Evolutionary conservation across 2,797 vertebrate species (phyloP).

Genomic region (Amniataba percoides): DNA sequence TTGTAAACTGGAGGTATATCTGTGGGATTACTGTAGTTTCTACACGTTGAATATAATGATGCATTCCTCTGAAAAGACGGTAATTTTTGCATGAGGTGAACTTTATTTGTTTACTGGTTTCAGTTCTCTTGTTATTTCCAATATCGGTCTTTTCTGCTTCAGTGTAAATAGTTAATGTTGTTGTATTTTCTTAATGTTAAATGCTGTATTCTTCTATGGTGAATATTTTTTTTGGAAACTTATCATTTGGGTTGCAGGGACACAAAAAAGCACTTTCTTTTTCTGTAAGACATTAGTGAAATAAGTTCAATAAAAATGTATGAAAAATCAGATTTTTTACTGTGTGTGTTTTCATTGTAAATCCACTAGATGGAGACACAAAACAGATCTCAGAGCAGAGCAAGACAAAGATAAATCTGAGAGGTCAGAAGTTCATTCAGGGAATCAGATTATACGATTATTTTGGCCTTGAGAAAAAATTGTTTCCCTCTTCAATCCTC

Average conservation of each 20-base stretch:
- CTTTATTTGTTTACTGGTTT: not conserved
- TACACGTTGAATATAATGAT: not conserved
- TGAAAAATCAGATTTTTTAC: not conserved
- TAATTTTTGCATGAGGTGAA: not conserved
- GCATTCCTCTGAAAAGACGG: not conserved
- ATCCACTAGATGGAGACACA: constrained; percentile 42
- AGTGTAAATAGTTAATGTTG: not conserved
- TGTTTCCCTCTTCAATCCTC: not conserved
- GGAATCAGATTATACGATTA: not conserved
- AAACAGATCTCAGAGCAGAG: not conserved
- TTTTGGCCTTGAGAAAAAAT: not conserved
- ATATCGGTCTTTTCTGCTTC: not conserved
- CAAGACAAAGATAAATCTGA: not conserved
- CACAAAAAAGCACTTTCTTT: not conserved
- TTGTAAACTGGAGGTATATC: not conserved
- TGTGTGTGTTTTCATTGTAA: not conserved
- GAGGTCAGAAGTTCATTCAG: not conserved
- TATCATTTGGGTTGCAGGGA: not conserved
- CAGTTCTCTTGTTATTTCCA: not conserved
- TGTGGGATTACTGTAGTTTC: not conserved
- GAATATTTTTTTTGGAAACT: not conserved
- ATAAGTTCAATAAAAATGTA: not conserved
- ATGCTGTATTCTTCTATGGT: not conserved
- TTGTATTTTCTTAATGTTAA: not conserved
- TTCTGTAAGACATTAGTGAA: constrained; percentile 3